phyloP scores from a whole-genome alignment of 2,888 invertebrate genomes.

The Drosophila siamana region DNA sequence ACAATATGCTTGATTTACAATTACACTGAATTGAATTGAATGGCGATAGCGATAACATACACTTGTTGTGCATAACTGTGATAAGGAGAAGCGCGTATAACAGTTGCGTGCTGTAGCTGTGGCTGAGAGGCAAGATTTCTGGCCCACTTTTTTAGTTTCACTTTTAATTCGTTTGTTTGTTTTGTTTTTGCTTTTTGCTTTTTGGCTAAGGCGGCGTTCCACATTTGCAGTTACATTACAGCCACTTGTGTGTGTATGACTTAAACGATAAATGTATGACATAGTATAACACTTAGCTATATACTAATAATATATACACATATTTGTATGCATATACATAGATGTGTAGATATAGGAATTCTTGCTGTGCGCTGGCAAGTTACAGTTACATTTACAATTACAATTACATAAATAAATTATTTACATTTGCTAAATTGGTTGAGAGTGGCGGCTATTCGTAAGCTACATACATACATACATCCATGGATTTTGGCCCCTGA shows the following conservation, averaged over 20 bases:
- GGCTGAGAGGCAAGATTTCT: slow-evolving; percentile 53
- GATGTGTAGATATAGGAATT: slow-evolving; percentile 45
- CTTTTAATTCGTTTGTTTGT: no score
- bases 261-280: slow-evolving; percentile 14
- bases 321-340: slow-evolving; percentile 11
- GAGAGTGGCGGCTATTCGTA: slow-evolving; percentile 47
- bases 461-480: slow-evolving; percentile 2
- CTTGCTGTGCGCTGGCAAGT: slow-evolving; percentile 14
- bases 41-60: background rate
- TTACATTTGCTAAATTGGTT: slow-evolving; percentile 45
- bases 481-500: slow-evolving; percentile 34
- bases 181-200: background rate
- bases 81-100: slow-evolving; percentile 34
- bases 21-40: background rate
- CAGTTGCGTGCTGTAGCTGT: slow-evolving; percentile 36
- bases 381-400: slow-evolving; percentile 17
- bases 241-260: slow-evolving; percentile 46
- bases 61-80: background rate
- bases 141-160: slow-evolving; percentile 15
- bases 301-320: slow-evolving; percentile 20
- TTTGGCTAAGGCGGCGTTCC: slow-evolving; percentile 48
- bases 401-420: slow-evolving; percentile 44
- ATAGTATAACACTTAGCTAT: slow-evolving; percentile 53
- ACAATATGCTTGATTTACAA: background rate
- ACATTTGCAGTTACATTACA: slow-evolving; percentile 30